Evolutionary conservation across 2,797 vertebrate species (phyloP).

Genomic region (Alectoris magna): DNA sequence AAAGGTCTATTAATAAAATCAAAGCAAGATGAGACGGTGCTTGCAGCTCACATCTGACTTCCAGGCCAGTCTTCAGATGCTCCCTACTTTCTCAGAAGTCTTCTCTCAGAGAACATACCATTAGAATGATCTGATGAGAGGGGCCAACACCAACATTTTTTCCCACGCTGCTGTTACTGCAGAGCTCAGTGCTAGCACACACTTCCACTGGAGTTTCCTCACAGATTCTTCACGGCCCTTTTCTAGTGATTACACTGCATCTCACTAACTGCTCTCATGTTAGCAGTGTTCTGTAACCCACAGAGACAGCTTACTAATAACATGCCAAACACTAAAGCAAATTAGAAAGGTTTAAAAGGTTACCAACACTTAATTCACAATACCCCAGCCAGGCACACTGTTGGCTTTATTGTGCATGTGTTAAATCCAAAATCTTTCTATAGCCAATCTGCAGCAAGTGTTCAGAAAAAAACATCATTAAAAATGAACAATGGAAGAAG

Average conservation of each 20-base stretch:
- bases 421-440: neutral
- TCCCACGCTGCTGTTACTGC: neutral
- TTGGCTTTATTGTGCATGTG: neutral
- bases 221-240: neutral
- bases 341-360: constrained; percentile 8
- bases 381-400: neutral
- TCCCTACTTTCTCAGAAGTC: neutral
- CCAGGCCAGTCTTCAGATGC: neutral
- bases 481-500: constrained; percentile 28
- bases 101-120: neutral
- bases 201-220: neutral
- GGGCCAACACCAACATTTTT: neutral
- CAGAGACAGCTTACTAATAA: neutral
- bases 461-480: neutral
- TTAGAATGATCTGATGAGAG: neutral
- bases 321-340: neutral
- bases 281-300: neutral
- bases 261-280: neutral
- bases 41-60: neutral
- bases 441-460: neutral
- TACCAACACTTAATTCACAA: constrained; percentile 1
- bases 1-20: neutral
- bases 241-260: neutral
- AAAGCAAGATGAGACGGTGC: neutral
- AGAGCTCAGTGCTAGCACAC: neutral